Percentiles rank a stretch among this genome's conserved stretches.
Evolutionary conservation across 2,797 vertebrate genomes (phyloP).

Genomic region (Gymnothorax javanicus): DNA sequence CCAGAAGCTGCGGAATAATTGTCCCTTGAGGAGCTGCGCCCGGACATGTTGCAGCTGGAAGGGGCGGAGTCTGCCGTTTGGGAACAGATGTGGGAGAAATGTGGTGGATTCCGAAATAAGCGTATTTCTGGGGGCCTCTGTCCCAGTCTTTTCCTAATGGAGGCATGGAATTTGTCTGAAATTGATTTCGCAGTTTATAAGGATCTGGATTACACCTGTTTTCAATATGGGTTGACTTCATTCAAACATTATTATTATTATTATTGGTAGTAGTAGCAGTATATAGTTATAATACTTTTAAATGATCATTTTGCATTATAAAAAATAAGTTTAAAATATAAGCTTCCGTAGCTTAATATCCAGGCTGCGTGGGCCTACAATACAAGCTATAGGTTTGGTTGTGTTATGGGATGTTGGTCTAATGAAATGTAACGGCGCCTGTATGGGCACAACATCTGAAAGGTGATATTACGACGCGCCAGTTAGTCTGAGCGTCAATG

Average conservation of each 20-base stretch:
- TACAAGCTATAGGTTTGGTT: not conserved
- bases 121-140: too few relatives aligned
- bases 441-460: not conserved
- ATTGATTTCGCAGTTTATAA: not conserved
- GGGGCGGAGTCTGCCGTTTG: not conserved
- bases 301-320: too few relatives aligned
- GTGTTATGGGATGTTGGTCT: not conserved
- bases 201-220: not conserved
- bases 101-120: not conserved
- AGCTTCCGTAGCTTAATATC: not conserved
- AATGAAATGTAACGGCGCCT: not conserved
- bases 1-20: not conserved
- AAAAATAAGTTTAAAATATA: too few relatives aligned
- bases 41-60: not conserved
- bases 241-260: not conserved
- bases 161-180: not conserved
- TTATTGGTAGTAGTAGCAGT: not conserved
- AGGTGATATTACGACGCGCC: not conserved
- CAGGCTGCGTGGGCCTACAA: too few relatives aligned
- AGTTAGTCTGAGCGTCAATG: not conserved
- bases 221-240: not conserved
- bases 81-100: not conserved
- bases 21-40: not conserved
- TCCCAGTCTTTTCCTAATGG: not conserved
- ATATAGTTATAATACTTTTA: too few relatives aligned